These are phyloP conservation scores for Trogon surrucura DNA, from an alignment of 2,113 vertebrate genomes.

Conservation along the genomic window DNA sequence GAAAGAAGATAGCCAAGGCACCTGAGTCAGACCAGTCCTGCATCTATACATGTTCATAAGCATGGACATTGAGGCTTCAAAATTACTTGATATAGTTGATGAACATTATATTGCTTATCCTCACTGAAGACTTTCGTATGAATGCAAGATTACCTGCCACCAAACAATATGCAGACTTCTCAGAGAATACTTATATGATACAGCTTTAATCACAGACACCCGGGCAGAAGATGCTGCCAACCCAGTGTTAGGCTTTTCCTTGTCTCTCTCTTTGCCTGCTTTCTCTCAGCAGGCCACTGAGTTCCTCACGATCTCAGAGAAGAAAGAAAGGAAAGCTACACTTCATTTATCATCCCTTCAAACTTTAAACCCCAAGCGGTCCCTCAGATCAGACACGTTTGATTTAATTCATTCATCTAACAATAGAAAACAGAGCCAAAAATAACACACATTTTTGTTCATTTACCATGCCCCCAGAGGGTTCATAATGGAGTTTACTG, in stretches of 20 bases:
- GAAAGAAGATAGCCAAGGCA: neutral
- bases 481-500: slow-evolving; percentile 33
- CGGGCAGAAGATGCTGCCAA: neutral
- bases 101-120: neutral
- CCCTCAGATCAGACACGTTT: slow-evolving; percentile 6
- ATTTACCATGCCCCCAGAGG: neutral
- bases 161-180: neutral
- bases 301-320: neutral
- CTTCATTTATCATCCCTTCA: slow-evolving; percentile 46
- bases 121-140: neutral
- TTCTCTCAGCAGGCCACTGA: neutral
- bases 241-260: neutral
- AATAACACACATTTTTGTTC: slow-evolving; percentile 16
- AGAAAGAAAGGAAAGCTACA: neutral
- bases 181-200: neutral
- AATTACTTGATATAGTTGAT: neutral
- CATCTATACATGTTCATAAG: rapidly evolving
- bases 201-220: neutral
- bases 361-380: slow-evolving; percentile 19
- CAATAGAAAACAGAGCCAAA: slow-evolving; percentile 31
- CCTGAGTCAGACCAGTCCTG: neutral
- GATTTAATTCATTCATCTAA: slow-evolving; percentile 45
- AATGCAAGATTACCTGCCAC: neutral
- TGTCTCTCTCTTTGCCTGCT: neutral
- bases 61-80: neutral